Percentiles rank a stretch among this genome's conserved stretches.
Conservation (phyloP, 2,113 vertebrate species). For the Epinephelus fuscoguttatus region DNA sequence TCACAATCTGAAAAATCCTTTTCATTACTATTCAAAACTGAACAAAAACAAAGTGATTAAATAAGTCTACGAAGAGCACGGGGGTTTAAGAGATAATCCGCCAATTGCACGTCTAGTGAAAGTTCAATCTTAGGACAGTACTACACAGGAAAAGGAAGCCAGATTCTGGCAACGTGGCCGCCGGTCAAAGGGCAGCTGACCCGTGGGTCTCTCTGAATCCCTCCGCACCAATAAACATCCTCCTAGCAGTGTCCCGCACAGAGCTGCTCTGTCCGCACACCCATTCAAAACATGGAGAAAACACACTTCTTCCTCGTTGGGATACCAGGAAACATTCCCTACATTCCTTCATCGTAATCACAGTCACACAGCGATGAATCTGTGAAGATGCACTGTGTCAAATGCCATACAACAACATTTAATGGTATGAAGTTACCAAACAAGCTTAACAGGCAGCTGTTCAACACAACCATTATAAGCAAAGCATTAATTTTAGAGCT, state of each 20-base stretch:
- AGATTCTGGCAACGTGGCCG: slow-evolving; percentile 32
- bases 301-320: slow-evolving; percentile 42
- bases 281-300: slow-evolving; percentile 56
- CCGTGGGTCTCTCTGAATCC: slow-evolving; percentile 30
- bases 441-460: slow-evolving; percentile 4
- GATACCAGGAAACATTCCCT: slow-evolving; percentile 61
- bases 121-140: slow-evolving; percentile 56
- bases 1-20: no score
- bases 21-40: no score
- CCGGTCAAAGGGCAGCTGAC: slow-evolving; percentile 52
- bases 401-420: slow-evolving; percentile 3
- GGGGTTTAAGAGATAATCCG: background rate
- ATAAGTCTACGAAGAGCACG: background rate
- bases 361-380: slow-evolving; percentile 22
- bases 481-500: background rate
- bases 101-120: background rate
- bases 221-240: slow-evolving; percentile 73
- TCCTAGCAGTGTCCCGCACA: slow-evolving; percentile 33
- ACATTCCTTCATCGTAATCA: slow-evolving; percentile 44
- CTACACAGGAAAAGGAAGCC: slow-evolving; percentile 68
- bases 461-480: background rate
- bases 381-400: slow-evolving; percentile 25
- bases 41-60: background rate
- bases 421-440: slow-evolving; percentile 20
- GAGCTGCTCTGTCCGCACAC: slow-evolving; percentile 27